Percentiles rank a stretch among this genome's conserved stretches.
phyloP scores from a whole-genome alignment of 2,888 invertebrate species.

The Stegophylla sp. region DNA sequence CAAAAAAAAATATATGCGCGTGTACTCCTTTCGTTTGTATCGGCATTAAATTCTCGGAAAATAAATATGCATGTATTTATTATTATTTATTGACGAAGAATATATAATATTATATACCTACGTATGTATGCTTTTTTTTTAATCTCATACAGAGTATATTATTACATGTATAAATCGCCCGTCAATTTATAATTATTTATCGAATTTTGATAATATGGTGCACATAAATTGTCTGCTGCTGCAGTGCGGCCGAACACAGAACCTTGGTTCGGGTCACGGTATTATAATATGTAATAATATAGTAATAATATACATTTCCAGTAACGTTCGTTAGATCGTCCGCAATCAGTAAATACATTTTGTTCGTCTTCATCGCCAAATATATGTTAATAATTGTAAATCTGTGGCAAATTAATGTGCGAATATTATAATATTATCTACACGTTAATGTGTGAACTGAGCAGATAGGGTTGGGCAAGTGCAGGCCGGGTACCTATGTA shows the following conservation, averaged over 20 bases:
- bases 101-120: neutral
- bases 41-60: neutral
- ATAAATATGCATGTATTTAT: too few relatives aligned
- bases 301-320: neutral
- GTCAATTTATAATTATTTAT: conserved; percentile 6
- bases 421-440: neutral
- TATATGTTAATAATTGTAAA: conserved; percentile 23
- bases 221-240: conserved; percentile 17
- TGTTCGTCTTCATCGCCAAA: too few relatives aligned
- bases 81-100: neutral
- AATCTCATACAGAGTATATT: too few relatives aligned
- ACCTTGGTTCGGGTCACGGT: neutral
- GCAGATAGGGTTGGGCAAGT: neutral
- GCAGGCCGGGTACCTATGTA: conserved; percentile 8
- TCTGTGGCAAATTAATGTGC: neutral
- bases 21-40: neutral
- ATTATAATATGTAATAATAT: neutral
- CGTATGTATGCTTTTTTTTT: neutral
- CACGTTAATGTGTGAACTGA: neutral
- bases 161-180: too few relatives aligned
- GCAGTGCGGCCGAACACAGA: neutral
- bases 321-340: neutral
- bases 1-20: neutral
- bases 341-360: neutral
- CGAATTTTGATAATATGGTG: neutral